phyloP scores from a whole-genome alignment of 2,797 vertebrate species.

The Gymnopithys bicolor region DNA sequence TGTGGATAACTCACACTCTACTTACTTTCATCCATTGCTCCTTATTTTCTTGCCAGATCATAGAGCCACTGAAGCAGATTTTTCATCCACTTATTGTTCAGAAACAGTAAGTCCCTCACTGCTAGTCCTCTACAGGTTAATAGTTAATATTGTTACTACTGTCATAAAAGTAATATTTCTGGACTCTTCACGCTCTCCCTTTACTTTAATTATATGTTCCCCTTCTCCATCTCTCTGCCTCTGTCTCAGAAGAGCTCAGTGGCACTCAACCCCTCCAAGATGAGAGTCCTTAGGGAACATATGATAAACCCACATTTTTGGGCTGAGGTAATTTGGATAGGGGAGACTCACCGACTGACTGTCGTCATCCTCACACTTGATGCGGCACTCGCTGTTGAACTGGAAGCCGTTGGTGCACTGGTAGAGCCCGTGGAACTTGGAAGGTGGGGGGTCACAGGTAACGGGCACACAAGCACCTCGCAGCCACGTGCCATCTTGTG shows the following conservation, averaged over 20 bases:
- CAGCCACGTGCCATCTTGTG: constrained; percentile 93
- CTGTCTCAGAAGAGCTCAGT: not conserved
- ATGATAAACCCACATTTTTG: not conserved
- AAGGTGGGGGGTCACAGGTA: constrained; percentile 89
- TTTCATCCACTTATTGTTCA: not conserved
- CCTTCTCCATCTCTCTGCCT: not conserved
- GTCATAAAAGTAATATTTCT: not conserved
- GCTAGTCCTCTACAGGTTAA: not conserved
- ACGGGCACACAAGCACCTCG: constrained; percentile 90
- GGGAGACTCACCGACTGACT: constrained; percentile 77
- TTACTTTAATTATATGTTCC: not conserved
- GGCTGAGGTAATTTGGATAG: not conserved
- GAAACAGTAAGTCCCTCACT: not conserved
- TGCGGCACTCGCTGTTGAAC: constrained; percentile 93
- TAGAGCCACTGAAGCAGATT: not conserved
- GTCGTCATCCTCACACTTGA: constrained; percentile 86
- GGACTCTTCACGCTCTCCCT: not conserved
- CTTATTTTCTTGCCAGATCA: not conserved
- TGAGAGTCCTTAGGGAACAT: not conserved
- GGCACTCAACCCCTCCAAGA: accelerated
- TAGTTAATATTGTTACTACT: not conserved
- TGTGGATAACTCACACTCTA: not conserved
- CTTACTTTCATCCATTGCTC: not conserved
- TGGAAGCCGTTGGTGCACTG: constrained; percentile 93
- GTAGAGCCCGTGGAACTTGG: constrained; percentile 93